phyloP scores from a whole-genome alignment of 1,140 invertebrate species.

The Tetraneura akinire region DNA sequence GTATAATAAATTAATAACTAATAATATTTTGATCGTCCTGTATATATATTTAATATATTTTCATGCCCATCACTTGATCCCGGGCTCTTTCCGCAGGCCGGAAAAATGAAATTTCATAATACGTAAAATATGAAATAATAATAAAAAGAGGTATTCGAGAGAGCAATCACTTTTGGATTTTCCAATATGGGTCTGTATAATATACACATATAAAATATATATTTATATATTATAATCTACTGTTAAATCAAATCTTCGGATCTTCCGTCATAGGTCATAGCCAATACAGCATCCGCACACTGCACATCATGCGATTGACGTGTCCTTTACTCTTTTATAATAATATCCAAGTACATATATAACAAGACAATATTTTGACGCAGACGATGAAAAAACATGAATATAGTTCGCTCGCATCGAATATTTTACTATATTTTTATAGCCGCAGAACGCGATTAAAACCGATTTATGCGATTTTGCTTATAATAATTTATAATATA shows the following conservation, averaged over 20 bases:
- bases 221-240: background rate
- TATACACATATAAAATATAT: background rate
- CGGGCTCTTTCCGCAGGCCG: background rate
- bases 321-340: too few relatives aligned
- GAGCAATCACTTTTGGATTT: slow-evolving; percentile 39
- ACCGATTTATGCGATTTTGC: slow-evolving; percentile 18
- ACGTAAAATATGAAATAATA: background rate
- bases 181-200: background rate
- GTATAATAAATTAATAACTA: too few relatives aligned
- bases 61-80: background rate
- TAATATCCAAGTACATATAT: background rate
- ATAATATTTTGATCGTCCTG: background rate
- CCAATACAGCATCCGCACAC: background rate
- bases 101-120: slow-evolving; percentile 14
- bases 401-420: background rate
- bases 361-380: background rate
- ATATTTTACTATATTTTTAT: too few relatives aligned
- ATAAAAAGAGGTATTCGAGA: background rate
- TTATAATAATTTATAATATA: too few relatives aligned
- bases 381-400: background rate
- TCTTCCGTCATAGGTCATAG: background rate
- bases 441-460: background rate
- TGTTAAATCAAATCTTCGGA: background rate
- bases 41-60: background rate
- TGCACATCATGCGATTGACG: background rate